phyloP scores from a whole-genome alignment of 2,888 invertebrate genomes.

The Meandrusa payeni region DNA sequence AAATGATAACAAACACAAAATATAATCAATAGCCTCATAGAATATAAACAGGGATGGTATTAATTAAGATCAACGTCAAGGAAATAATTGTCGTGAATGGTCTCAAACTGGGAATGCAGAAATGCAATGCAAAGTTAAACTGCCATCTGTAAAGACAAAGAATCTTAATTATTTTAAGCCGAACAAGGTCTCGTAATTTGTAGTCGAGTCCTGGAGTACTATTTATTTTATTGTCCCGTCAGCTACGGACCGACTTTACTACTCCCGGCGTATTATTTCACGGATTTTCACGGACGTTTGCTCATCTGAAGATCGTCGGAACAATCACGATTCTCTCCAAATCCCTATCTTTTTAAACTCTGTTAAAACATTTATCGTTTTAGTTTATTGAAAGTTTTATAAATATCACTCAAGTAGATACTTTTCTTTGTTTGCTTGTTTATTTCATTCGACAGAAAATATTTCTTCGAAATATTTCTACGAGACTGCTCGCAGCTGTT shows the following conservation, averaged over 20 bases:
- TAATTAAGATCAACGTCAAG: constrained; percentile 14
- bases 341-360: constrained; percentile 49
- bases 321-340: constrained; percentile 55
- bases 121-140: constrained; percentile 36
- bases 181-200: constrained; percentile 66
- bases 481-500: constrained; percentile 4
- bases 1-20: too few relatives aligned
- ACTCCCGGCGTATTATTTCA: constrained; percentile 63
- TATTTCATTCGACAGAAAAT: too few relatives aligned
- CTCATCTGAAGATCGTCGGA: constrained; percentile 50
- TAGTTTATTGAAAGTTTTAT: too few relatives aligned
- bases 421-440: not conserved
- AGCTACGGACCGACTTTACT: constrained; percentile 57
- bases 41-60: constrained; percentile 1
- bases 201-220: constrained; percentile 57
- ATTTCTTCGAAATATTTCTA: too few relatives aligned
- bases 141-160: constrained; percentile 58
- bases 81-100: constrained; percentile 28
- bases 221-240: constrained; percentile 73
- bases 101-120: constrained; percentile 33
- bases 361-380: too few relatives aligned
- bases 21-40: too few relatives aligned
- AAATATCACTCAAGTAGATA: too few relatives aligned
- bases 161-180: constrained; percentile 76
- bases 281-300: constrained; percentile 64